Evolutionary conservation across 30 jellyfish, hydroid and myxozoan species (phyloP), one percentile per base, ranked within the genome.

Genomic region (Aurelia sp.): DNA sequence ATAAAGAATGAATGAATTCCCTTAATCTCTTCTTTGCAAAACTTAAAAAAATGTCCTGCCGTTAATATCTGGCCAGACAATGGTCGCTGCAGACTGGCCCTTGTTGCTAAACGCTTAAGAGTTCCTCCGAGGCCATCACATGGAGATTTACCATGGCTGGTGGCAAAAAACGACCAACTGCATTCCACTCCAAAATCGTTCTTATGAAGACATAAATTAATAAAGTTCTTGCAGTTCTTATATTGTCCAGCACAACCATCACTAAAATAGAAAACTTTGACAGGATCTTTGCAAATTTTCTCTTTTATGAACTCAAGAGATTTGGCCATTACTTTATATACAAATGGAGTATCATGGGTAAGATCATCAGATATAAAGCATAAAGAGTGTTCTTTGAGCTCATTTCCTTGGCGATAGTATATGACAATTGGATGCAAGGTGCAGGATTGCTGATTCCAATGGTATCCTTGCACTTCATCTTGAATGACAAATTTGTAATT

Each of bases 61-160:
- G 90, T 76, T 55, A 88, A 55, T 63, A 80, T 78, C 41, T 88
- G 96, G 31, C 66, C 65, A 19, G 78, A 24, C 55, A 73, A 2
- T n/a, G 84, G 75, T 57, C 96, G 21, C 64, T 78, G 96, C n/a
- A 88, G 84, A 72, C 96, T 88, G 52, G 84, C 96, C 67, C 79
- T 82, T n/a, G n/a, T n/a, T n/a, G n/a, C n/a, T n/a, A n/a, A n/a
- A n/a, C n/a, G n/a, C n/a, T n/a, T 65, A 48, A 31, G 51, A 8
- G 58, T 58, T 67, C 64, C 95, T 87, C 50, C 94, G 22, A 21
- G 31, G 17, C 86, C 86, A 71, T 71, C 82, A 71, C 82, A 71
- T 20, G 82, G 31, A 15, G 82, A 71, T 24, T 12, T 71, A 13
- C 65, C 82, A 71, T 71, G 82, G 66, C 66, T 64, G 3, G 76